These are phyloP conservation scores for Ancistrus triradiatus DNA, from an alignment of 2,113 vertebrate species.

Conservation along the genomic window DNA sequence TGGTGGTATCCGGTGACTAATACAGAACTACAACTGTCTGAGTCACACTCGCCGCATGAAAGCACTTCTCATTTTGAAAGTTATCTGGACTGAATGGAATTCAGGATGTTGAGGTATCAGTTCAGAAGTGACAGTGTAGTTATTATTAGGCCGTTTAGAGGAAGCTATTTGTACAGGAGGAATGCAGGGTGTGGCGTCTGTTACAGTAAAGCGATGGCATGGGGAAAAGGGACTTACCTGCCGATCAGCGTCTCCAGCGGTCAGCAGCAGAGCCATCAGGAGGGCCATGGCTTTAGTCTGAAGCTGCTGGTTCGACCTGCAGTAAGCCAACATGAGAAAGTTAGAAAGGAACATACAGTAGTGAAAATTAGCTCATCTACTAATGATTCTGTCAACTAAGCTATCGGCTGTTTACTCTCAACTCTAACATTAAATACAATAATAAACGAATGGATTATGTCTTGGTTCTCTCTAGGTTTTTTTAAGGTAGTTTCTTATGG, in stretches of 20 bases:
- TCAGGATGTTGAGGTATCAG: neutral
- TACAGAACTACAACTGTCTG: neutral
- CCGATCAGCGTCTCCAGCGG: constrained; percentile 69
- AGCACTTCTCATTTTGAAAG: neutral
- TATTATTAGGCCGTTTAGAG: neutral
- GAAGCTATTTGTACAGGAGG: neutral
- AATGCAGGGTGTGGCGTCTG: neutral
- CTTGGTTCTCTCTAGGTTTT: too few relatives aligned
- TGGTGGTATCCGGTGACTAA: neutral
- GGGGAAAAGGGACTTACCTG: constrained; percentile 62
- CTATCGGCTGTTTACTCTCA: too few relatives aligned
- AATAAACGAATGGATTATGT: too few relatives aligned
- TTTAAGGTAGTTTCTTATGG: too few relatives aligned
- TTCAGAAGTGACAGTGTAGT: neutral
- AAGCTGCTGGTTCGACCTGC: constrained; percentile 83
- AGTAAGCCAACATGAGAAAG: neutral
- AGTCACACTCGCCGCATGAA: neutral
- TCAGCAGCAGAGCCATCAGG: constrained; percentile 86
- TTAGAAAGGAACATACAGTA: too few relatives aligned
- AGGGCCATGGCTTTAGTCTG: constrained; percentile 98
- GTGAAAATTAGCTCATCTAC: too few relatives aligned
- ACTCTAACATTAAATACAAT: too few relatives aligned
- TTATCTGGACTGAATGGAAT: neutral
- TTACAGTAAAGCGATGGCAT: neutral
- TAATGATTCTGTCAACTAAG: too few relatives aligned